Conservation (phyloP, 2,113 vertebrate species). For the Ascaphus truei region DNA sequence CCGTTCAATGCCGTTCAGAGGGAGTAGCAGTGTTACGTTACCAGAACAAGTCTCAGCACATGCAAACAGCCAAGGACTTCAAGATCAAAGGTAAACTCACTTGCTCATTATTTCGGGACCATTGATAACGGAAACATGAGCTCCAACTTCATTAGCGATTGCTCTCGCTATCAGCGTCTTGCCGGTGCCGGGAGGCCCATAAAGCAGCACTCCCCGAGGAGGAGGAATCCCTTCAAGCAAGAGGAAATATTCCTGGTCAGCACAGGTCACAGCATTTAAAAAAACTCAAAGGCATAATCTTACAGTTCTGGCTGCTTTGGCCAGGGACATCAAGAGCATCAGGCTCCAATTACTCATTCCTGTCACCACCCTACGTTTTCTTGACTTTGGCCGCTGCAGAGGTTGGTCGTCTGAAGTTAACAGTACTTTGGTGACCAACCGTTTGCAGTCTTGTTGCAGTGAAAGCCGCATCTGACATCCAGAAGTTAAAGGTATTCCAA, state of each 20-base stretch:
- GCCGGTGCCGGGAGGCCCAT: constrained; percentile 91
- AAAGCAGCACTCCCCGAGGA: constrained; percentile 84
- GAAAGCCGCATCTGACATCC: too few relatives aligned
- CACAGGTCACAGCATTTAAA: neutral
- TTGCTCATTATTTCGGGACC: constrained; percentile 98
- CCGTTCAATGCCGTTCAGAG: too few relatives aligned
- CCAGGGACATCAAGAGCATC: neutral
- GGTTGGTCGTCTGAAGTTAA: too few relatives aligned
- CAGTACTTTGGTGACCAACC: too few relatives aligned
- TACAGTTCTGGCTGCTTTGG: too few relatives aligned
- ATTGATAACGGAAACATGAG: constrained; percentile 85
- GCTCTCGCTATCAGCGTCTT: constrained; percentile 96
- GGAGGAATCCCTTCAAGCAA: constrained; percentile 76
- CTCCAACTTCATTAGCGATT: constrained; percentile 83
- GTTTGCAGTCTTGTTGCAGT: too few relatives aligned
- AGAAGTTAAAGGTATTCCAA: too few relatives aligned
- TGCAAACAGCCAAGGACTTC: neutral
- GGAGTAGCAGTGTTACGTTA: too few relatives aligned
- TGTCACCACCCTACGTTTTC: too few relatives aligned
- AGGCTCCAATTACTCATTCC: too few relatives aligned
- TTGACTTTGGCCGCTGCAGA: too few relatives aligned
- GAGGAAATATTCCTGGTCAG: neutral
- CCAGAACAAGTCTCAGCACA: neutral
- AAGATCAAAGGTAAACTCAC: constrained; percentile 58
- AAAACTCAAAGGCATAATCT: neutral